phyloP scores from a whole-genome alignment of 2,888 invertebrate genomes.

The Apotomis capreana region DNA sequence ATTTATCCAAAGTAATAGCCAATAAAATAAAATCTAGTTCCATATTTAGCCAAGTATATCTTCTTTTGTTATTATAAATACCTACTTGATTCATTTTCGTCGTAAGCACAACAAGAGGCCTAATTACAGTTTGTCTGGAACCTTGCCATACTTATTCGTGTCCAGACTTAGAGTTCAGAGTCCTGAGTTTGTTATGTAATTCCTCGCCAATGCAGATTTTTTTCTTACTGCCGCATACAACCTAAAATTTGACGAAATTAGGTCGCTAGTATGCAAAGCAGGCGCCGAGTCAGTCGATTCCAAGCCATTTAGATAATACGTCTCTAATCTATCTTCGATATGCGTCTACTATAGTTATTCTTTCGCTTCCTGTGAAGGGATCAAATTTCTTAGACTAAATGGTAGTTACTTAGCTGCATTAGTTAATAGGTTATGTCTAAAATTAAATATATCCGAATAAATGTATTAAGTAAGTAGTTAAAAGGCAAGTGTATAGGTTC shows the following conservation, averaged over 20 bases:
- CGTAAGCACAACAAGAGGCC: slow-evolving; percentile 25
- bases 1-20: no score
- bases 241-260: slow-evolving; percentile 1
- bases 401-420: no score
- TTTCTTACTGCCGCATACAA: slow-evolving; percentile 35
- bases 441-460: no score
- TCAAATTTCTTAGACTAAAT: no score
- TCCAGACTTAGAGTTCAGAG: slow-evolving; percentile 30
- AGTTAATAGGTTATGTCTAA: no score
- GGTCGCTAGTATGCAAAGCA: slow-evolving; percentile 20
- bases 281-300: background rate
- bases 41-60: background rate
- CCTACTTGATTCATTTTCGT: slow-evolving; percentile 26
- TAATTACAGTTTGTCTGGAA: slow-evolving; percentile 32
- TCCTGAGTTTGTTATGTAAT: slow-evolving; percentile 64
- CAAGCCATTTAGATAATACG: slow-evolving; percentile 5
- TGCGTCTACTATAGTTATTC: background rate
- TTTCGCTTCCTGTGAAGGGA: no score
- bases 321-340: slow-evolving; percentile 1
- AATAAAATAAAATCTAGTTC: background rate
- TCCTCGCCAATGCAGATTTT: slow-evolving; percentile 73
- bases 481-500: no score
- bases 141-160: slow-evolving; percentile 24
- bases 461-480: no score
- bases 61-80: slow-evolving; percentile 5